Percentiles rank a stretch among this genome's conserved stretches.
Evolutionary conservation across 2,797 vertebrate genomes (phyloP).

Genomic region (Mallotus villosus): DNA sequence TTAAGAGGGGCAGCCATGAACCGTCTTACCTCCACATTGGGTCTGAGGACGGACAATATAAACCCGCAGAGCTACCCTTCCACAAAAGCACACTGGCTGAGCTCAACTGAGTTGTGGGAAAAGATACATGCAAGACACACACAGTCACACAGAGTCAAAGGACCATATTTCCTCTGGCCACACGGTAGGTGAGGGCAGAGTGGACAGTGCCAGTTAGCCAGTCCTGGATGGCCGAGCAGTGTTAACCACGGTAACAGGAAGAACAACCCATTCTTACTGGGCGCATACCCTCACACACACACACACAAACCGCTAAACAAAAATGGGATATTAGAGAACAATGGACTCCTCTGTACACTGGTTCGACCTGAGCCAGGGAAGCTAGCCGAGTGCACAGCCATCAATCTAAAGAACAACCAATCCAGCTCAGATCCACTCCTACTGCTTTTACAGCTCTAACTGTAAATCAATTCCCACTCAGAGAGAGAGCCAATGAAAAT

Average conservation of each 20-base stretch:
- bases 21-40: background rate
- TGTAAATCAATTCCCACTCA: conserved; percentile 10
- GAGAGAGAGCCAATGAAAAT: conserved; percentile 13
- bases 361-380: conserved; percentile 8
- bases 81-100: background rate
- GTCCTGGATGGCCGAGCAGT: conserved; percentile 4
- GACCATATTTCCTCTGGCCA: background rate
- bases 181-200: background rate
- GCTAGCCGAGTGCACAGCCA: conserved; percentile 11
- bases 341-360: conserved; percentile 25
- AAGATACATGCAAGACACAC: background rate
- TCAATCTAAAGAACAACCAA: conserved; percentile 3
- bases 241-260: conserved; percentile 19
- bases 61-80: background rate
- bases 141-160: background rate
- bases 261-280: background rate
- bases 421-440: conserved; percentile 6
- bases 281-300: conserved; percentile 10
- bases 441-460: background rate
- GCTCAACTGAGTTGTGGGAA: background rate
- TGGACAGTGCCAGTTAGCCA: conserved; percentile 9
- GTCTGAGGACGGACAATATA: background rate
- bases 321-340: conserved; percentile 19
- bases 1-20: conserved; percentile 25
- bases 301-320: conserved; percentile 21